A percentile compares a stretch with the other conserved stretches of the same genome.
These are phyloP conservation scores for Cavia porcellus DNA, from an alignment of 2,113 vertebrate genomes.

Conservation along the genomic window DNA sequence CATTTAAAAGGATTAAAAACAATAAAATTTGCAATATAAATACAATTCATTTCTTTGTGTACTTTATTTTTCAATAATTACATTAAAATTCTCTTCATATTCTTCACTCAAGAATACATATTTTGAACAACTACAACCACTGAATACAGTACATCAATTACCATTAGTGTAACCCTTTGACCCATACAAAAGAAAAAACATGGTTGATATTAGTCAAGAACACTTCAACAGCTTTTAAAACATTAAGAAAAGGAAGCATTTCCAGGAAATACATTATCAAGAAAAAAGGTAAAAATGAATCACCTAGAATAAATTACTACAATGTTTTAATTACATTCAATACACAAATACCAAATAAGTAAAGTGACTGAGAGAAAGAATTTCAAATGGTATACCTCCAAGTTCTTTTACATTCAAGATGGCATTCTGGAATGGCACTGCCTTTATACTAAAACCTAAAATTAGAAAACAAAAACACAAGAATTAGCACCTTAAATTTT, in stretches of 20 bases:
- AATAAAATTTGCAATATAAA: constrained; percentile 42
- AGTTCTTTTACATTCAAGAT: constrained; percentile 99
- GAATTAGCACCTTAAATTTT: constrained; percentile 73
- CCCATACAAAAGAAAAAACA: not conserved
- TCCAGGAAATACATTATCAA: constrained; percentile 35
- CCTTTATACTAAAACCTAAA: constrained; percentile 99
- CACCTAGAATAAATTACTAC: not conserved
- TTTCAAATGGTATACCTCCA: constrained; percentile 92
- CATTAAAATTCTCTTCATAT: constrained; percentile 48
- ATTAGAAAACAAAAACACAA: constrained; percentile 80
- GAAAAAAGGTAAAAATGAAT: constrained; percentile 37
- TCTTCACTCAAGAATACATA: constrained; percentile 47
- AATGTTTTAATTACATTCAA: not conserved
- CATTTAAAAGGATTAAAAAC: constrained; percentile 35
- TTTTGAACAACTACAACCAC: not conserved
- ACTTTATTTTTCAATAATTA: not conserved
- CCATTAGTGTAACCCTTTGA: not conserved
- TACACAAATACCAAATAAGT: not conserved
- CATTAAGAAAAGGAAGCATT: constrained; percentile 16
- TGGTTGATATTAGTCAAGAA: not conserved
- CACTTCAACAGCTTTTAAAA: not conserved
- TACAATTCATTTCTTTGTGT: not conserved
- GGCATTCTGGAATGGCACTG: constrained; percentile 97
- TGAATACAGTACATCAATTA: not conserved
- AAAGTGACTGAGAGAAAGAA: constrained; percentile 65